These are phyloP conservation scores for Megastigmus dorsalis DNA, from an alignment of 2,888 invertebrate genomes.

Conservation along the genomic window DNA sequence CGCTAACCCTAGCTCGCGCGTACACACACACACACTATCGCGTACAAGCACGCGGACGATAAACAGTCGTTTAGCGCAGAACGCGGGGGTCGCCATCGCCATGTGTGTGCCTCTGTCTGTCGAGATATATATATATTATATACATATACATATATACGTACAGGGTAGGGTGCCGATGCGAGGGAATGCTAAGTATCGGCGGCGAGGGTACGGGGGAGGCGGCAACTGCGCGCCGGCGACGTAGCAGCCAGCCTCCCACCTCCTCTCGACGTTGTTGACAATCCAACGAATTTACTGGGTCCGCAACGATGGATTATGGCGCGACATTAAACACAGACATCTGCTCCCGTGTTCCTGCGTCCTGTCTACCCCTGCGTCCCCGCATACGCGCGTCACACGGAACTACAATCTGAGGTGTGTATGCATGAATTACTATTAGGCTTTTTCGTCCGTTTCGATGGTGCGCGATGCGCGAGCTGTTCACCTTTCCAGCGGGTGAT, in stretches of 20 bases:
- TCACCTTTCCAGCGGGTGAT: no score
- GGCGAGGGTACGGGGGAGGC: background rate
- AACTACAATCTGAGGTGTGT: no score
- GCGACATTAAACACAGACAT: conserved; percentile 19
- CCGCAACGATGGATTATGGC: conserved; percentile 14
- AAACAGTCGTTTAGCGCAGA: conserved; percentile 35
- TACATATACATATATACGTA: no score
- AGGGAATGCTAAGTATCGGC: no score
- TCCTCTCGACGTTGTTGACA: conserved; percentile 1
- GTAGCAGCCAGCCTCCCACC: background rate
- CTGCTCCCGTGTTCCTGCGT: background rate
- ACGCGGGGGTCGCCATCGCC: background rate
- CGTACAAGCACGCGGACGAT: background rate
- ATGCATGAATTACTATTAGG: no score
- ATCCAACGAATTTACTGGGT: conserved; percentile 22
- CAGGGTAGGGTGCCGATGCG: no score
- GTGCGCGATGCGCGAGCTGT: no score
- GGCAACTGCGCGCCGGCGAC: background rate
- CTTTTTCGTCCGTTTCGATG: no score
- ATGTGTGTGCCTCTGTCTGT: no score
- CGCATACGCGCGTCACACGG: no score
- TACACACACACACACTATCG: background rate
- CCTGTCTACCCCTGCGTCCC: background rate
- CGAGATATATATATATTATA: no score
- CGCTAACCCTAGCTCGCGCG: no score